A percentile compares a stretch with the other conserved stretches of the same genome.
These are phyloP conservation scores for Rhadina sibilatrix DNA, from an alignment of 2,113 vertebrate species.

Conservation along the genomic window DNA sequence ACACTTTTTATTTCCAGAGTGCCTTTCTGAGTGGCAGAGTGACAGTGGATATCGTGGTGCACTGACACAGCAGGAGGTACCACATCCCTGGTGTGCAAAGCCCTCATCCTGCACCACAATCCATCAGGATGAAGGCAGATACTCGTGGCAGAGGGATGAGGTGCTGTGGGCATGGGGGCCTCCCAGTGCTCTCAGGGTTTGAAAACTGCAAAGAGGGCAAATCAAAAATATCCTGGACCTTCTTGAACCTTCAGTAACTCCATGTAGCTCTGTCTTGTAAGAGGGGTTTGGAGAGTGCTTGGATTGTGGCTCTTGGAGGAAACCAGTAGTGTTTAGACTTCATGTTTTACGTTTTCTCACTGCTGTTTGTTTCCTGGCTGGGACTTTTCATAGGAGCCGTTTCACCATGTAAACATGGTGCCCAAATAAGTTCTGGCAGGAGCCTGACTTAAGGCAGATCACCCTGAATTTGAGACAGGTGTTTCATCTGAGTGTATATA, in stretches of 20 bases:
- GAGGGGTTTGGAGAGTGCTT: neutral
- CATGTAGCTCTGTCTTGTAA: neutral
- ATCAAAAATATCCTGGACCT: neutral
- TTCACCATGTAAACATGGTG: neutral
- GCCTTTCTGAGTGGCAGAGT: neutral
- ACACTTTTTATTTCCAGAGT: neutral
- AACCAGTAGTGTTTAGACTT: neutral
- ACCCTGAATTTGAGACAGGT: neutral
- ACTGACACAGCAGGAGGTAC: neutral
- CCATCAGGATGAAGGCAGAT: rapidly evolving
- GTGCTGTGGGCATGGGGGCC: neutral
- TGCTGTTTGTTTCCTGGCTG: neutral
- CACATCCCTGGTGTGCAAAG: neutral
- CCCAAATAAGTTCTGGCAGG: neutral
- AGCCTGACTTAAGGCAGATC: neutral
- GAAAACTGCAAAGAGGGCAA: neutral
- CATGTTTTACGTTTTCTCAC: neutral
- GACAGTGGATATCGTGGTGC: rapidly evolving
- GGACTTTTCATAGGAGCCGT: neutral
- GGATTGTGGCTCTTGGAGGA: neutral
- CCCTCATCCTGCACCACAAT: neutral
- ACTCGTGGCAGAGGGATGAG: neutral
- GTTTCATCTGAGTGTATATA: neutral
- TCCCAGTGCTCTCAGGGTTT: neutral
- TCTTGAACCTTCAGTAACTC: neutral